Evolutionary conservation across 2,113 vertebrate species (phyloP).

Genomic region (Amblyopsis rosae): DNA sequence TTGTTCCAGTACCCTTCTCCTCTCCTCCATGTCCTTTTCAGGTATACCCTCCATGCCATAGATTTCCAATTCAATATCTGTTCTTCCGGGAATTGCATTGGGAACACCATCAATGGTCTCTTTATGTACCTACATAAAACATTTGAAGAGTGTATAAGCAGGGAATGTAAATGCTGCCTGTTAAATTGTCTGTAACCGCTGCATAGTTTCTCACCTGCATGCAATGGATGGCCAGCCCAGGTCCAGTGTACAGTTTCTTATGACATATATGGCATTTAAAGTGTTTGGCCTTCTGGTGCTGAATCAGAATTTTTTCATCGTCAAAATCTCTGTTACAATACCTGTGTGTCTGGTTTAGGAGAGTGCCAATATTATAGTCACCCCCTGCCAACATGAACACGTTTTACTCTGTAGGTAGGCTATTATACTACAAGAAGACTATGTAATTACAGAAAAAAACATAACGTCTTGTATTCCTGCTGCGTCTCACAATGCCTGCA

Average conservation of each 20-base stretch:
- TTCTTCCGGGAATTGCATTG: slow-evolving; percentile 93
- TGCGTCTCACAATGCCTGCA: background rate
- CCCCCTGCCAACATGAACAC: no score
- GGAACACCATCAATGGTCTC: slow-evolving; percentile 95
- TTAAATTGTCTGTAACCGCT: background rate
- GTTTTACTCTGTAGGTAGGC: no score
- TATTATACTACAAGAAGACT: no score
- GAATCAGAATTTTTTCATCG: slow-evolving; percentile 95
- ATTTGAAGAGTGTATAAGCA: background rate
- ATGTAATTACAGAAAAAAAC: no score
- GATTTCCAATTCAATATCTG: slow-evolving; percentile 94
- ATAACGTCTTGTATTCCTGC: no score
- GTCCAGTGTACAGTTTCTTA: slow-evolving; percentile 93
- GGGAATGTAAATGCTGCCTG: background rate
- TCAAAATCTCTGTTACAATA: slow-evolving; percentile 96
- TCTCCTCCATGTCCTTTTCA: slow-evolving; percentile 94
- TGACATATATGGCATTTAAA: slow-evolving; percentile 98
- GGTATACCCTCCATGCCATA: slow-evolving; percentile 97
- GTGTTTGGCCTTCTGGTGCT: slow-evolving; percentile 96
- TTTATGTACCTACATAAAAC: slow-evolving; percentile 84
- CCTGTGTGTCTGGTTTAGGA: slow-evolving; percentile 69
- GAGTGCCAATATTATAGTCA: background rate
- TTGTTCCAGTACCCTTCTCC: slow-evolving; percentile 88
- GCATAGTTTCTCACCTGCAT: slow-evolving; percentile 84
- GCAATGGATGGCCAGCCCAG: slow-evolving; percentile 92